A percentile compares a stretch with the other conserved stretches of the same genome.
Evolutionary conservation across 30 jellyfish, hydroid and myxozoan species (phyloP).

Genomic region (Pelagia noctiluca): DNA sequence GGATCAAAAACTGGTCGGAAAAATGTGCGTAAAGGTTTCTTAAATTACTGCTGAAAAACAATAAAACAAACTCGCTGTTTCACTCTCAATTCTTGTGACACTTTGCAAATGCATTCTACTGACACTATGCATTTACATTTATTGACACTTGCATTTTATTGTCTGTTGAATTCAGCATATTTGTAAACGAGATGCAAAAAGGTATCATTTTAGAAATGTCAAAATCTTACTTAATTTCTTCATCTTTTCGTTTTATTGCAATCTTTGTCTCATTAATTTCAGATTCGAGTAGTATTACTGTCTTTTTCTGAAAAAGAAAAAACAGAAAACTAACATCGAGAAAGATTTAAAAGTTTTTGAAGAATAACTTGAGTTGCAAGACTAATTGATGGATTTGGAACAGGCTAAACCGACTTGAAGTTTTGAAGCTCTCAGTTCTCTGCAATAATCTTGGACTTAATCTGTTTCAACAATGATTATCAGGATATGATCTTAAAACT

Average conservation of each 20-base stretch:
- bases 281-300: constrained; percentile 32
- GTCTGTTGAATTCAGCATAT: too few species aligned
- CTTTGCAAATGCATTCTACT: too few species aligned
- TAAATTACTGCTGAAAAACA: not conserved
- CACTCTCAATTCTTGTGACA: too few species aligned
- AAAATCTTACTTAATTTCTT: constrained; percentile 37
- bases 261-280: constrained; percentile 57
- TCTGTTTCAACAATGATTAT: not conserved
- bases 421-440: not conserved
- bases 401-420: not conserved
- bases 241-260: constrained; percentile 40
- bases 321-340: not conserved
- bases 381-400: not conserved
- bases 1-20: too few species aligned
- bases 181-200: not conserved
- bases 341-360: not conserved
- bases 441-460: not conserved
- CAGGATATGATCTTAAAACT: not conserved
- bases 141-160: too few species aligned
- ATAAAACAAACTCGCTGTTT: not conserved
- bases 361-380: not conserved
- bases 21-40: too few species aligned
- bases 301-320: constrained; percentile 43
- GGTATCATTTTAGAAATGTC: not conserved
- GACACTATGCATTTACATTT: too few species aligned